Percentiles rank a stretch among this genome's conserved stretches.
phyloP scores from a whole-genome alignment of 2,888 invertebrate genomes.

The Salticus scenicus region DNA sequence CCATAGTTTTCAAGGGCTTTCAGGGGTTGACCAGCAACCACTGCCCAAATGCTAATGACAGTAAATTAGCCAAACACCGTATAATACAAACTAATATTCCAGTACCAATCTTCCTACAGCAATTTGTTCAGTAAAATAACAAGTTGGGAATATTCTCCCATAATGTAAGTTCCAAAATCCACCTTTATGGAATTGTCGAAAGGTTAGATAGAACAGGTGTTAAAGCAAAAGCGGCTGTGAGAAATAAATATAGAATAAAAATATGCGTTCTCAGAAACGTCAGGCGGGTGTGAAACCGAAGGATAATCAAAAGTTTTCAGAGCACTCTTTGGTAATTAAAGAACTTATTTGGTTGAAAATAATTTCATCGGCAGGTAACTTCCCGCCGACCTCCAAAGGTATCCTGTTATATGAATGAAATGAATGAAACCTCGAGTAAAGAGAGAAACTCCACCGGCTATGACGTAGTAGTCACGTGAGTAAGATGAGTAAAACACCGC shows the following conservation, averaged over 20 bases:
- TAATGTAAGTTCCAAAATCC: neutral
- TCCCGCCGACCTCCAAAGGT: neutral
- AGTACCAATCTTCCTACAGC: neutral
- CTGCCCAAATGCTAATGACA: neutral
- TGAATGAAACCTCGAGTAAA: slow-evolving; percentile 10
- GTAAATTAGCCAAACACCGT: neutral
- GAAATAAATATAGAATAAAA: neutral
- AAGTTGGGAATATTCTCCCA: neutral
- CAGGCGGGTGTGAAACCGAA: neutral
- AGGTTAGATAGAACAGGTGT: neutral
- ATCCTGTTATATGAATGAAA: neutral
- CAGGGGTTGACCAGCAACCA: neutral
- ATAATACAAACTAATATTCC: neutral
- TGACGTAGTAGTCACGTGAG: slow-evolving; percentile 1
- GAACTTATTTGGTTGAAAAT: neutral
- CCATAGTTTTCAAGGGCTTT: neutral
- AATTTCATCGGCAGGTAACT: neutral
- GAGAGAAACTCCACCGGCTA: slow-evolving; percentile 1
- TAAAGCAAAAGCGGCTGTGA: neutral
- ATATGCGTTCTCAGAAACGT: neutral
- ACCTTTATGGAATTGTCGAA: neutral
- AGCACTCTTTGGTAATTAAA: neutral
- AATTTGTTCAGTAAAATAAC: neutral
- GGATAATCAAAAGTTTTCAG: neutral
- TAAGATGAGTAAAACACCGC: slow-evolving; percentile 12